Evolutionary conservation across 1,140 invertebrate species (phyloP), one percentile per base, ranked within the genome.

Genomic region (Brachionus angularis): DNA sequence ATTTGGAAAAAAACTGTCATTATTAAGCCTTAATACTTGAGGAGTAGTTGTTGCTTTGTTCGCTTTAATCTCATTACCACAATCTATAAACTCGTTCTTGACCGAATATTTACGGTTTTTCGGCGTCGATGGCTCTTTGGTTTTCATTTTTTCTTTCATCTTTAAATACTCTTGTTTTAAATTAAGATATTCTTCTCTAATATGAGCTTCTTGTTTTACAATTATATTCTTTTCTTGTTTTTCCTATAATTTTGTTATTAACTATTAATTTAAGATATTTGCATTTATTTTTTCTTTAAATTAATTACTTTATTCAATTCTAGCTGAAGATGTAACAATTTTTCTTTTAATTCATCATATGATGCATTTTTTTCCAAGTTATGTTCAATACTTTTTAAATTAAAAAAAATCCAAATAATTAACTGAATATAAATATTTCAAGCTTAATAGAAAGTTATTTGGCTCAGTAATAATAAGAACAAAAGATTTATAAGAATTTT

Each of bases 271-370:
- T n/a, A n/a, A n/a, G n/a, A n/a, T n/a, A n/a, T n/a, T n/a, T n/a
- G n/a, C n/a, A n/a, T n/a, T n/a, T n/a, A n/a, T n/a, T n/a, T n/a
- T n/a, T n/a, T n/a, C 10, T 42, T 42, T 42, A 10, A 16, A 42
- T 10, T 10, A 10, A 71, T 73, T 70, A 79, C 79, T 75, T 79
- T 77, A 29, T 79, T 75, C 8, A 81, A 73, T 53, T 81, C 77
- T 23, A 77, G 62, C 27, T 80, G 75, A 42, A 81, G 72, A 53
- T 78, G 76, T 5, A 73, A 27, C 8, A 80, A 73, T 71, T 75
- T 75, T 5, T 70, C 72, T 71, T 81, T 78, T 42, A 82, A 72
- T 50, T 82, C 79, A 79, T 89, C 88, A 76, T 83, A 82, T 27
- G 80, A 72, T 58, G 67, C 44, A 71, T 73, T 74, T 23, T 61